Percentiles rank a stretch among this genome's conserved stretches.
phyloP scores from a whole-genome alignment of 2,797 vertebrate genomes.

The Microctenopoma steveboyesi region DNA sequence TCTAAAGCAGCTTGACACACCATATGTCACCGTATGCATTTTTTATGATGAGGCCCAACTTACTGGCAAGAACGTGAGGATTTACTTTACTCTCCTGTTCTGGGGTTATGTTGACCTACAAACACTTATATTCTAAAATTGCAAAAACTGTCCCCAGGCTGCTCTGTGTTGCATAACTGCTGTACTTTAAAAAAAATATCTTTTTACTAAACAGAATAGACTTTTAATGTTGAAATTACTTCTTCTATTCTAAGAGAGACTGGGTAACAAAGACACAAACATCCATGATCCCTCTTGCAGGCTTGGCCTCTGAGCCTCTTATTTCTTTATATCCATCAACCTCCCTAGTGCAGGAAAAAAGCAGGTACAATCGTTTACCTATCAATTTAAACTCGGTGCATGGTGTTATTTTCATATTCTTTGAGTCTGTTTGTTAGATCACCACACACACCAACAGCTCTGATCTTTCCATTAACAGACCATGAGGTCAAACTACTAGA shows the following conservation, averaged over 20 bases:
- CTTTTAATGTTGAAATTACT: no score
- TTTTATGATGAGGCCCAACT: slow-evolving; percentile 63
- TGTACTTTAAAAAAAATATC: no score
- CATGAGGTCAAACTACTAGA: background rate
- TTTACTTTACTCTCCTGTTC: slow-evolving; percentile 36
- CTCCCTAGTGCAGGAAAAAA: background rate
- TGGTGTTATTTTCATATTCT: background rate
- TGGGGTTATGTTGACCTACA: slow-evolving; percentile 22
- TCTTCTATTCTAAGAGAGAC: no score
- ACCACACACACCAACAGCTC: background rate
- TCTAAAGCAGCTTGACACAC: slow-evolving; percentile 60
- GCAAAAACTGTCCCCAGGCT: background rate
- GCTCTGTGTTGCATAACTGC: background rate
- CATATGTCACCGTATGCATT: slow-evolving; percentile 69
- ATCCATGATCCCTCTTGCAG: slow-evolving; percentile 1
- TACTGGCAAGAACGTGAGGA: slow-evolving; percentile 29
- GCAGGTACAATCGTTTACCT: background rate
- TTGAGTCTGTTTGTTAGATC: background rate
- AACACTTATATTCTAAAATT: background rate
- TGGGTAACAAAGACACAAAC: no score
- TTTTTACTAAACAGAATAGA: no score
- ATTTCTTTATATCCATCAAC: background rate
- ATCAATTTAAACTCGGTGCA: background rate
- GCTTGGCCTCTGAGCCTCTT: slow-evolving; percentile 9
- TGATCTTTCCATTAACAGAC: slow-evolving; percentile 13